phyloP scores from a whole-genome alignment of 2,113 vertebrate species.

The Zosterops hypoxanthus region DNA sequence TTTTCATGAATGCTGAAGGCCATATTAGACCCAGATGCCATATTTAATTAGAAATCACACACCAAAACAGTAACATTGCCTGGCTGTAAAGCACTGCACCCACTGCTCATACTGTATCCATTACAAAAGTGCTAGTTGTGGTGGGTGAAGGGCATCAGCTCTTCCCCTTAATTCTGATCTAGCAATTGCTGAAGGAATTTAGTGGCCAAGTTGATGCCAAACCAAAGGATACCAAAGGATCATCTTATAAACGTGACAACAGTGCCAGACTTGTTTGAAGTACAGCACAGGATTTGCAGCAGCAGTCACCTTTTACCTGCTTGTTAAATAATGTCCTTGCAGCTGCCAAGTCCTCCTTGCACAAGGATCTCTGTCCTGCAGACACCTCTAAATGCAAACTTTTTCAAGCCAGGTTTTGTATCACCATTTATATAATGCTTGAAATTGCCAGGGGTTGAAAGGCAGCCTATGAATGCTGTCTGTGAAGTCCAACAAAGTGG shows the following conservation, averaged over 20 bases:
- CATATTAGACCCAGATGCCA: background rate
- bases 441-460: background rate
- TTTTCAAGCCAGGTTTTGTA: background rate
- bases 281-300: background rate
- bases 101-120: fast-evolving
- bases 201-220: background rate
- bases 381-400: background rate
- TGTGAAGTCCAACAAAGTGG: background rate
- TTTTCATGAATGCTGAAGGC: background rate
- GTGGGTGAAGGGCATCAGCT: background rate
- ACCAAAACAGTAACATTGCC: background rate
- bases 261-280: background rate
- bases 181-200: background rate
- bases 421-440: background rate
- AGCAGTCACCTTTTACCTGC: background rate
- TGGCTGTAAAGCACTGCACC: background rate
- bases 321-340: background rate
- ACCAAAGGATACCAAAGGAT: background rate
- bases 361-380: background rate
- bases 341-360: background rate
- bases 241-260: background rate
- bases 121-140: background rate
- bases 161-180: background rate
- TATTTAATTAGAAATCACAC: background rate
- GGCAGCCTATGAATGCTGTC: background rate